These are phyloP conservation scores for Panonychus citri DNA, from an alignment of 1,140 invertebrate genomes.

Conservation along the genomic window DNA sequence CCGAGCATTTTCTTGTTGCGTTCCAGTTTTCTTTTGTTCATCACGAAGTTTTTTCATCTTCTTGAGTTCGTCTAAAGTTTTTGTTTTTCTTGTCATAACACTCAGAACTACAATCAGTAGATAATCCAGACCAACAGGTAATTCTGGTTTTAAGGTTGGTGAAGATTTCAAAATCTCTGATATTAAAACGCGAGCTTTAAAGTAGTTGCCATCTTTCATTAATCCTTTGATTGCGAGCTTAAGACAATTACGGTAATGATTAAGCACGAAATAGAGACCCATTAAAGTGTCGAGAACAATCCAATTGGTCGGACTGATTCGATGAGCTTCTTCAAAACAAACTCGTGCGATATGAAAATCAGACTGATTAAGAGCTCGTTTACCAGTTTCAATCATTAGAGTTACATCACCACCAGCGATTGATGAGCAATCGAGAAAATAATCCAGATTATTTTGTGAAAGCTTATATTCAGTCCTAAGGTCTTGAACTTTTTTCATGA, in stretches of 20 bases:
- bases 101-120: conserved; percentile 6
- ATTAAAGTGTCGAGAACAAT: conserved; percentile 9
- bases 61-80: neutral
- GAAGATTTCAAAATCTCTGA: conserved; percentile 6
- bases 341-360: conserved; percentile 6
- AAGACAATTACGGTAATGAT: conserved; percentile 3
- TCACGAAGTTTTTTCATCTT: neutral
- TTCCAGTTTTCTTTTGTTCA: neutral
- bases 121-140: conserved; percentile 4
- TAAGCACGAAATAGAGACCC: conserved; percentile 7
- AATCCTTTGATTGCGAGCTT: conserved; percentile 1
- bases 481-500: conserved; percentile 2
- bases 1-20: neutral
- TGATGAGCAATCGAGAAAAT: conserved; percentile 5
- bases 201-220: neutral
- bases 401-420: conserved; percentile 8
- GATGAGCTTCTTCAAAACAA: conserved; percentile 7
- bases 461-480: conserved; percentile 9
- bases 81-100: neutral
- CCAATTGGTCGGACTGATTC: conserved; percentile 7
- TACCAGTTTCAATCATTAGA: conserved; percentile 10
- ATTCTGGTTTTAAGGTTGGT: neutral
- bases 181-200: conserved; percentile 1
- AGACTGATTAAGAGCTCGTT: neutral
- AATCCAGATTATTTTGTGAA: conserved; percentile 1